Conservation (phyloP, 2,888 invertebrate species). For the Macroteleia sp. region DNA sequence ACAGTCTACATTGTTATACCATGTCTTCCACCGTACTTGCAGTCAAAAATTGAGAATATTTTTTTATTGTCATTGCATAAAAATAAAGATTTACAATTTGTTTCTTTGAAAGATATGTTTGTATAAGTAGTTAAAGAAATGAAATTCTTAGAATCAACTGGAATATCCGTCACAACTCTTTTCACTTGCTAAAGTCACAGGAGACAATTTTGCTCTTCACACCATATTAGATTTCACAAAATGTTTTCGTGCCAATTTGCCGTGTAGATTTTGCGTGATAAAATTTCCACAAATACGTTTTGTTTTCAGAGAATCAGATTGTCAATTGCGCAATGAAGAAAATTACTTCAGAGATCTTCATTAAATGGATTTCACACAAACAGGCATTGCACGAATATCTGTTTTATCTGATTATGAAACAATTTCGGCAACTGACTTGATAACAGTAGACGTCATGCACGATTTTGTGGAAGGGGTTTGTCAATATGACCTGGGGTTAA, state of each 20-base stretch:
- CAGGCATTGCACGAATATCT: too few relatives aligned
- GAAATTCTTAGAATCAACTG: conserved; percentile 13
- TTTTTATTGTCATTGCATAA: conserved; percentile 27
- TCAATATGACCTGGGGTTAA: too few relatives aligned
- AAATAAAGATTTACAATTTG: conserved; percentile 4
- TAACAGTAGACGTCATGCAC: too few relatives aligned
- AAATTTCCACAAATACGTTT: conserved; percentile 4
- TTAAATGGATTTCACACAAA: too few relatives aligned
- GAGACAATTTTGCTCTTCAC: conserved; percentile 33
- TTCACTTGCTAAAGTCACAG: conserved; percentile 18
- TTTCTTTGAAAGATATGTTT: conserved; percentile 11
- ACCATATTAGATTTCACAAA: conserved; percentile 30
- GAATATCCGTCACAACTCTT: conserved; percentile 13
- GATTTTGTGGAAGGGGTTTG: too few relatives aligned
- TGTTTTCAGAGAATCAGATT: too few relatives aligned
- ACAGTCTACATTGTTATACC: not conserved
- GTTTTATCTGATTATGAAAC: too few relatives aligned
- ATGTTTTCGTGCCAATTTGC: conserved; percentile 19
- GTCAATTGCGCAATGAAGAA: too few relatives aligned
- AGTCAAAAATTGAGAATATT: conserved; percentile 41
- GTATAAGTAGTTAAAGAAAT: conserved; percentile 8
- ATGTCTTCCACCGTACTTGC: conserved; percentile 31
- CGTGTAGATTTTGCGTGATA: conserved; percentile 35
- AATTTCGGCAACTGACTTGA: too few relatives aligned
- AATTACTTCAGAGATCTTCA: too few relatives aligned